Evolutionary conservation across 2,113 vertebrate genomes (phyloP).

Genomic region (Pachycephala philippinensis): DNA sequence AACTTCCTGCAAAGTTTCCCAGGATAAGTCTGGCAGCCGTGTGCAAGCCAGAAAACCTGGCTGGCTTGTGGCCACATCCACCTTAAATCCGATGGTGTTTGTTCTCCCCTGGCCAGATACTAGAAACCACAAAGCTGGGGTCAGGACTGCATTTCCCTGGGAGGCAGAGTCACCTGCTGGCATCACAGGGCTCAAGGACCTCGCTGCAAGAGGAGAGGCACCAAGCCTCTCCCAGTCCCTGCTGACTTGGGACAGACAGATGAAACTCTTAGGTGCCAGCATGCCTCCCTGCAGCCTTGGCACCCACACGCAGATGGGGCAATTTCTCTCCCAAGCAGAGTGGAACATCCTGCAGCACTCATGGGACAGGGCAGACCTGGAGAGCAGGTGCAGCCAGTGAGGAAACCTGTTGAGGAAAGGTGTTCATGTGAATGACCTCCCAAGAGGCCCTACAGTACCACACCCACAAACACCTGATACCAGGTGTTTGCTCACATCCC

Average conservation of each 20-base stretch:
- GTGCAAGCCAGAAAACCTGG: not conserved
- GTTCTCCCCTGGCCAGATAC: not conserved
- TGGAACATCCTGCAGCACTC: not conserved
- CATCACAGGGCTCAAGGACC: not conserved
- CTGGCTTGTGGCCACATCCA: not conserved
- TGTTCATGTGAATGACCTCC: not conserved
- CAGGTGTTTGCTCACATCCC: not conserved
- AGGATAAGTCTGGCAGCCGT: not conserved
- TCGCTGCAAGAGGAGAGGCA: not conserved
- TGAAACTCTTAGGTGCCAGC: not conserved
- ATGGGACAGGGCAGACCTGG: fast-evolving
- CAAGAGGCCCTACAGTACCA: not conserved
- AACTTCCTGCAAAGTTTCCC: not conserved
- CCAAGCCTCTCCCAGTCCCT: not conserved
- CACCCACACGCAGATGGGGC: not conserved
- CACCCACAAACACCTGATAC: not conserved
- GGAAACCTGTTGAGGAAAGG: not conserved
- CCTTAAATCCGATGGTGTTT: not conserved
- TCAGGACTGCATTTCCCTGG: not conserved
- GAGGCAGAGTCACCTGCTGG: not conserved
- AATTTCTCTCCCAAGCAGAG: not conserved
- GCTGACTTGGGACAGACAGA: not conserved
- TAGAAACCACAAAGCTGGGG: not conserved
- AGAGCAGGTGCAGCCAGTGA: not conserved
- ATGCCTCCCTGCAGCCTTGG: not conserved